phyloP scores from a whole-genome alignment of 35 echinoderm and acorn worm species.

The Apostichopus parvimensis region DNA sequence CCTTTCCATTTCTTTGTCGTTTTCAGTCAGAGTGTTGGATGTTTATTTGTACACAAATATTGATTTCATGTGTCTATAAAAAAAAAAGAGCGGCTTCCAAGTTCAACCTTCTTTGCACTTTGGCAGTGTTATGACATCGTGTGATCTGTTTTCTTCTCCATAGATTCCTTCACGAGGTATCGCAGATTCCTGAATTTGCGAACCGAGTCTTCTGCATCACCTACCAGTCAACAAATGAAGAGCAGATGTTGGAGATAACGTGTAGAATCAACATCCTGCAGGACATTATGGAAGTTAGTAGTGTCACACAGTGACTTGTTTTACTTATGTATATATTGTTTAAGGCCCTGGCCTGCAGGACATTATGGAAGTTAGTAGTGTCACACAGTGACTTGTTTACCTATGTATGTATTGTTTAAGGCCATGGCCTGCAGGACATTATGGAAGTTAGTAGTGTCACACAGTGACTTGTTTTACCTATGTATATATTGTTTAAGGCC shows the following conservation, averaged over 20 bases:
- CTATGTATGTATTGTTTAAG: too few species aligned
- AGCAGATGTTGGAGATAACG: conserved; percentile 62
- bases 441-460: neutral
- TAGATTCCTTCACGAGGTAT: conserved; percentile 89
- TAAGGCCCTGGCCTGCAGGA: conserved; percentile 18
- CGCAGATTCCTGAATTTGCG: conserved; percentile 92
- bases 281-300: conserved; percentile 71
- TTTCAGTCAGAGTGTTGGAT: too few species aligned
- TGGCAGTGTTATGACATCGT: too few species aligned
- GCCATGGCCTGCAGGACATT: too few species aligned
- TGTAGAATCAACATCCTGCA: conserved; percentile 63
- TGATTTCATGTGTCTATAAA: too few species aligned
- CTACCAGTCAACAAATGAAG: conserved; percentile 80
- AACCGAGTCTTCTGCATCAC: conserved; percentile 91
- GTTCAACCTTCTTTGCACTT: too few species aligned
- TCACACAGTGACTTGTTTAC: neutral
- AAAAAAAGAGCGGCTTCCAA: too few species aligned
- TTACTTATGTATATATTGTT: too few species aligned
- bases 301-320: neutral
- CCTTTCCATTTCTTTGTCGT: too few species aligned
- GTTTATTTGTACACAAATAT: too few species aligned
- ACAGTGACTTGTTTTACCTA: too few species aligned
- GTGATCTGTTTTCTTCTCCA: neutral
- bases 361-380: conserved; percentile 61
- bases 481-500: too few species aligned